These are phyloP conservation scores for Apamea monoglypha DNA, from an alignment of 2,888 invertebrate species.

Conservation along the genomic window DNA sequence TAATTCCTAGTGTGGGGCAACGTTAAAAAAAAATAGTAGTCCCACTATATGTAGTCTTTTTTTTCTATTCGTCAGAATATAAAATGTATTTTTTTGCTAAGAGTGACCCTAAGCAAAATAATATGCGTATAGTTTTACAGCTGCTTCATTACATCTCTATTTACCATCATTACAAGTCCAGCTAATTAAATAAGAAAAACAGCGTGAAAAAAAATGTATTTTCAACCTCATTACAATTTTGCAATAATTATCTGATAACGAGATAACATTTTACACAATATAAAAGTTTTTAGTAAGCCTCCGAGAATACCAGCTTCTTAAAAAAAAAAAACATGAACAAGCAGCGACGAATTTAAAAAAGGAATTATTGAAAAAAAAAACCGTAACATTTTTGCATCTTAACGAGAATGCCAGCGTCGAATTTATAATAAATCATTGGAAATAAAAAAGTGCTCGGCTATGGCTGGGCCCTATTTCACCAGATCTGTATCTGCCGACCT, in stretches of 20 bases:
- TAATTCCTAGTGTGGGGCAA: too few species aligned
- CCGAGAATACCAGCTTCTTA: slow-evolving; percentile 35
- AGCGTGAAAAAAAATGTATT: slow-evolving; percentile 27
- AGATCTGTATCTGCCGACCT: slow-evolving; percentile 62
- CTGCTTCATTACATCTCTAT: slow-evolving; percentile 38
- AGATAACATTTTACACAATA: slow-evolving; percentile 45
- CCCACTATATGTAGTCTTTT: background rate
- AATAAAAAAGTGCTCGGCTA: slow-evolving; percentile 54
- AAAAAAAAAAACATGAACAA: background rate
- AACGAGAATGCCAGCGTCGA: slow-evolving; percentile 60
- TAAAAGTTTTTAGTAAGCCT: slow-evolving; percentile 22
- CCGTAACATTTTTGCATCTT: slow-evolving; percentile 55
- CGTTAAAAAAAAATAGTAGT: too few species aligned
- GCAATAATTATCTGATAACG: slow-evolving; percentile 32
- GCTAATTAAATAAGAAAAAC: slow-evolving; percentile 42
- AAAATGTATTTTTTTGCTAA: background rate
- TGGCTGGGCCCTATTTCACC: slow-evolving; percentile 50
- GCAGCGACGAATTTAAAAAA: slow-evolving; percentile 17
- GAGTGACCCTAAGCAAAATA: background rate
- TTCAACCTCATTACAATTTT: slow-evolving; percentile 47
- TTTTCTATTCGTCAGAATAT: background rate
- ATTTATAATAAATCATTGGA: slow-evolving; percentile 62
- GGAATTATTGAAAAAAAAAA: slow-evolving; percentile 27
- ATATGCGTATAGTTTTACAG: slow-evolving; percentile 16
- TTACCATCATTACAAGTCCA: slow-evolving; percentile 22